These are phyloP conservation scores for Laterallus jamaicensis DNA, from an alignment of 2,113 vertebrate species.

Conservation along the genomic window DNA sequence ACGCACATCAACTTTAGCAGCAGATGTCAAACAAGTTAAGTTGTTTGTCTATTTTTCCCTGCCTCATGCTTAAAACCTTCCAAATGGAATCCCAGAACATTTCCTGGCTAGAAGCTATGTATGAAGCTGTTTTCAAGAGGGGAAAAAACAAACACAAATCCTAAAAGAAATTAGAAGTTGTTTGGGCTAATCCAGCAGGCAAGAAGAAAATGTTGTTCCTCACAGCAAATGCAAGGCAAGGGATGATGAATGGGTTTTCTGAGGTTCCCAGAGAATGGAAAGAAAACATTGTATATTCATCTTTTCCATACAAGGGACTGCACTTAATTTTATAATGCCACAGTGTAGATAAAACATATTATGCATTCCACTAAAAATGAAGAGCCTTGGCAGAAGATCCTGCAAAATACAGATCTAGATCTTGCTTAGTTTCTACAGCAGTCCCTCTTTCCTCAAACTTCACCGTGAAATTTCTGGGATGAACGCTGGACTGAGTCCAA, in stretches of 20 bases:
- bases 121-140: neutral
- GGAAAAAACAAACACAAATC: neutral
- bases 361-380: neutral
- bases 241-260: neutral
- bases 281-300: neutral
- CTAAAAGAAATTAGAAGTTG: neutral
- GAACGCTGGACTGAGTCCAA: accelerated
- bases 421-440: neutral
- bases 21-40: slow-evolving; percentile 24
- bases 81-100: slow-evolving; percentile 7
- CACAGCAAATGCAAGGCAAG: neutral
- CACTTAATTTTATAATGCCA: neutral
- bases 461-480: neutral
- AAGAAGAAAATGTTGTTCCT: neutral
- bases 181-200: neutral
- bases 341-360: neutral
- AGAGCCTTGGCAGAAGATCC: neutral
- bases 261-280: neutral
- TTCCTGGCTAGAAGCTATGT: neutral
- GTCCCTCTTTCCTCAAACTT: neutral
- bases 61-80: neutral
- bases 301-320: neutral
- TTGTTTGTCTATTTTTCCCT: neutral
- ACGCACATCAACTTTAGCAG: neutral
- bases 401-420: neutral